These are phyloP conservation scores for Acanthococcus lagerstroemiae DNA, from an alignment of 2,888 invertebrate species.

Conservation along the genomic window DNA sequence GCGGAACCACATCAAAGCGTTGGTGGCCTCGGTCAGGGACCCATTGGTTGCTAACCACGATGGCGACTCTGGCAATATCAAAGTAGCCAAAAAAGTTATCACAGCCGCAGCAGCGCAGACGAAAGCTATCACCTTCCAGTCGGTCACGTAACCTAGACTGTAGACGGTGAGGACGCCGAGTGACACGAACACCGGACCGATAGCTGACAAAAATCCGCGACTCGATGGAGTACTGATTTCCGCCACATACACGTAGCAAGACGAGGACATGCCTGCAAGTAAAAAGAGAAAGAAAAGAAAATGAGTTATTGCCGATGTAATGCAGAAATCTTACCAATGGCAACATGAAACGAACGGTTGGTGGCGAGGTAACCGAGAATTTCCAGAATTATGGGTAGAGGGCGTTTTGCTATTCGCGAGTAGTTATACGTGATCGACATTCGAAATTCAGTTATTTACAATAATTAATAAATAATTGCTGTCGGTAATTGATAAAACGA, in stretches of 20 bases:
- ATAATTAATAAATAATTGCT: too few species aligned
- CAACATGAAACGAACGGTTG: background rate
- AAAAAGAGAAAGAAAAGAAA: background rate
- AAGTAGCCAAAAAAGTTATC: conserved; percentile 50
- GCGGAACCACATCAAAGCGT: conserved; percentile 55
- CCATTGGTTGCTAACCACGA: conserved; percentile 55
- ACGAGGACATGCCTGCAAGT: conserved; percentile 56
- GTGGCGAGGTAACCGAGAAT: background rate
- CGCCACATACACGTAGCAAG: conserved; percentile 57
- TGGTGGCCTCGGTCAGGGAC: conserved; percentile 51
- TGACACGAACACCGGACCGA: conserved; percentile 60
- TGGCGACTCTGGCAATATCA: conserved; percentile 59
- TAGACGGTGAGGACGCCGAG: conserved; percentile 62
- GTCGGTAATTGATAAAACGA: too few species aligned
- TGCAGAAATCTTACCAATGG: too few species aligned
- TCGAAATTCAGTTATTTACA: too few species aligned
- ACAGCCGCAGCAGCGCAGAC: conserved; percentile 52
- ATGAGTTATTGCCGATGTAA: too few species aligned
- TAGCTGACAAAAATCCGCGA: conserved; percentile 56
- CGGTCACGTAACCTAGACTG: conserved; percentile 54
- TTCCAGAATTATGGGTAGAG: background rate
- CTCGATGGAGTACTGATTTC: conserved; percentile 59
- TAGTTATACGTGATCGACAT: background rate
- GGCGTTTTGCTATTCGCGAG: background rate
- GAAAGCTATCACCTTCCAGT: conserved; percentile 49